Percentiles rank a stretch among this genome's conserved stretches.
Evolutionary conservation across 2,797 vertebrate genomes (phyloP).

Genomic region (Chloroceryle inda): DNA sequence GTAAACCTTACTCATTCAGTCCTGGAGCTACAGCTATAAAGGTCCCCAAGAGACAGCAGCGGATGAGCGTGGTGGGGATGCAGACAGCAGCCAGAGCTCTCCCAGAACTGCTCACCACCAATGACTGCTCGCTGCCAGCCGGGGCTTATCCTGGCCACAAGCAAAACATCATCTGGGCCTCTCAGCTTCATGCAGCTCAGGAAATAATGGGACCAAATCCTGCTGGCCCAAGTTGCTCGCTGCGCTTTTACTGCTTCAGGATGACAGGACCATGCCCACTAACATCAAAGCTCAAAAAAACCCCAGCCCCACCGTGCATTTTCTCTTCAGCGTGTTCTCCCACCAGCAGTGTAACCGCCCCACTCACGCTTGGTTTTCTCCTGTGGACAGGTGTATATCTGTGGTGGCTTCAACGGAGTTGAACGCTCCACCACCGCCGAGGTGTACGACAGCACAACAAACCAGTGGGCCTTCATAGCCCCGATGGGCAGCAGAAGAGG

Average conservation of each 20-base stretch:
- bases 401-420: not conserved
- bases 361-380: not conserved
- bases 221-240: not conserved
- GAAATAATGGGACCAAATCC: not conserved
- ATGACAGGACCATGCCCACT: not conserved
- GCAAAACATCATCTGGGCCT: not conserved
- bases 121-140: not conserved
- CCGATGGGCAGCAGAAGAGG: conserved; percentile 69
- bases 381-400: conserved; percentile 78
- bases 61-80: accelerated
- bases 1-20: not conserved
- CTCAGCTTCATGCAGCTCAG: not conserved
- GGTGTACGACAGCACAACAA: not conserved
- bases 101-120: not conserved
- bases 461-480: not conserved
- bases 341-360: not conserved
- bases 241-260: not conserved
- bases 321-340: not conserved
- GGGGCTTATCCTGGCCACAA: not conserved
- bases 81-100: not conserved
- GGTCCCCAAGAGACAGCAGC: not conserved
- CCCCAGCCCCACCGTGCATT: not conserved
- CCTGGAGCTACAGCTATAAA: not conserved
- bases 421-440: not conserved
- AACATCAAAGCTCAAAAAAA: not conserved